These are phyloP conservation scores for Gymnobelideus leadbeateri DNA, from an alignment of 2,113 vertebrate genomes.

Conservation along the genomic window DNA sequence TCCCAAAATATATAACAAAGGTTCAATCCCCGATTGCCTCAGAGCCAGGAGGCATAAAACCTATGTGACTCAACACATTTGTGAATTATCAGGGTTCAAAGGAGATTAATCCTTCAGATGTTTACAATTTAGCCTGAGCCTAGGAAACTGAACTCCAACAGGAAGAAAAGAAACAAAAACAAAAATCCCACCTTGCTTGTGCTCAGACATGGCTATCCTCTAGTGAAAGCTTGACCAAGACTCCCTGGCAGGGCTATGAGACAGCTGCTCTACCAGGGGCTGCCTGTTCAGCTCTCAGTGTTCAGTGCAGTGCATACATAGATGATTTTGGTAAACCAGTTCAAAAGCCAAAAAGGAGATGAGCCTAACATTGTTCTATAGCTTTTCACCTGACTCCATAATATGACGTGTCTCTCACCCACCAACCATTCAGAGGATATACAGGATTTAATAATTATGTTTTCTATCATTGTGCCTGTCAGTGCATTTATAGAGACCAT, in stretches of 20 bases:
- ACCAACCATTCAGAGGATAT: background rate
- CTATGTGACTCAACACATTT: no score
- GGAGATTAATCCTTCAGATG: no score
- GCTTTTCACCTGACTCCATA: background rate
- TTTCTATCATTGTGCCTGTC: background rate
- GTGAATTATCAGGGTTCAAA: no score
- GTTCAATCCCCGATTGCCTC: no score
- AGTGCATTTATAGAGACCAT: background rate
- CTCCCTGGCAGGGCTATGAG: background rate
- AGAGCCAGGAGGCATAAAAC: no score
- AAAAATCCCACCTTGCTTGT: no score
- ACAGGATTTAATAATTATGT: background rate
- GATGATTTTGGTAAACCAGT: background rate
- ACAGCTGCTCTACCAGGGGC: background rate
- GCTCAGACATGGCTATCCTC: background rate
- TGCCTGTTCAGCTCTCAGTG: background rate
- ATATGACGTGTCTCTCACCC: background rate
- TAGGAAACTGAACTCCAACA: no score
- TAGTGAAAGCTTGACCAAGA: background rate
- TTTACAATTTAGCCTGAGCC: no score
- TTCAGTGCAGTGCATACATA: background rate
- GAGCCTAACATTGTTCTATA: background rate
- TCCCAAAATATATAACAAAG: no score
- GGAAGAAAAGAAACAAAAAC: no score
- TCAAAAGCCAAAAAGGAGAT: background rate